Evolutionary conservation across 1,140 invertebrate species (phyloP).

Genomic region (Camponotus vicinus): DNA sequence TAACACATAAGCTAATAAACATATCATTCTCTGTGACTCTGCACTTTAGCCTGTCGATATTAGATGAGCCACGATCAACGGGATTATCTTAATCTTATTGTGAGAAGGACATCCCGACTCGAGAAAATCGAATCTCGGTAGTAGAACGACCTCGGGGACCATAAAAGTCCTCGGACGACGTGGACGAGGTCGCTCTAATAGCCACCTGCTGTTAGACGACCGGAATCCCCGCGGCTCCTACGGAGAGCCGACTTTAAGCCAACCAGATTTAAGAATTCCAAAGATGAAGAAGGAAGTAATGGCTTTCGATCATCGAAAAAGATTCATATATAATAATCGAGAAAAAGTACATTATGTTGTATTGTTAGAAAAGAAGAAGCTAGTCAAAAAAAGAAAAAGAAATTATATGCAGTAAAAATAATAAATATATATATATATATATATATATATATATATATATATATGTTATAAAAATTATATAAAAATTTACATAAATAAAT

Average conservation of each 20-base stretch:
- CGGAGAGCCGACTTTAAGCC: slow-evolving; percentile 55
- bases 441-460: too few species aligned
- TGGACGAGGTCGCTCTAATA: slow-evolving; percentile 65
- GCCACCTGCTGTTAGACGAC: slow-evolving; percentile 71
- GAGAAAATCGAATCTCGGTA: slow-evolving; percentile 66
- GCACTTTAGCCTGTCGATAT: slow-evolving; percentile 38
- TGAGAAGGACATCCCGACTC: slow-evolving; percentile 35
- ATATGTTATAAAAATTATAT: too few species aligned
- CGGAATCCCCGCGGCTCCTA: slow-evolving; percentile 61
- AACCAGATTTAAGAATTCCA: slow-evolving; percentile 57
- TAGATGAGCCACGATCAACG: slow-evolving; percentile 57
- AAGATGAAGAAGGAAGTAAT: background rate
- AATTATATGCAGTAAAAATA: background rate
- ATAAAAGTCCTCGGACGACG: slow-evolving; percentile 55
- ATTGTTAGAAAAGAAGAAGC: background rate
- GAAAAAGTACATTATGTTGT: background rate
- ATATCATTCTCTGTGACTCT: slow-evolving; percentile 32
- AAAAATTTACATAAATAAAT: too few species aligned
- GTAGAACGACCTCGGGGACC: slow-evolving; percentile 42
- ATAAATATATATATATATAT: too few species aligned
- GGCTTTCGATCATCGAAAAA: slow-evolving; percentile 50
- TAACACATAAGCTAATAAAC: slow-evolving; percentile 34
- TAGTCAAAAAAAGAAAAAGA: background rate
- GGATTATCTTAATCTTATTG: slow-evolving; percentile 61
- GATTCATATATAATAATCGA: background rate